Evolutionary conservation across 2,797 vertebrate species (phyloP).

Genomic region (Dryobates pubescens): DNA sequence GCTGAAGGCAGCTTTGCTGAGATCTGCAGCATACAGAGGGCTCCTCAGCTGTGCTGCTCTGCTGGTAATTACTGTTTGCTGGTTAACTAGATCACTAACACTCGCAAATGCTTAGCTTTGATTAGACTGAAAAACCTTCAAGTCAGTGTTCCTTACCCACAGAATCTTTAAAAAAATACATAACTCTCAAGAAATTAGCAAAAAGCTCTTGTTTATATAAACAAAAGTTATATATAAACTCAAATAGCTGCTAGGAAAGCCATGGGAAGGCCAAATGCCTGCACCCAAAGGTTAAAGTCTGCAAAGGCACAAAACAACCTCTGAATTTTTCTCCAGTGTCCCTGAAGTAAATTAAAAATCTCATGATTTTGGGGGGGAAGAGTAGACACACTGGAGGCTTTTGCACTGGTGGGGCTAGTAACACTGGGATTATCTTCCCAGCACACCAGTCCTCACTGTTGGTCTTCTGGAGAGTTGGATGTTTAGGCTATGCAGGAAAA

Average conservation of each 20-base stretch:
- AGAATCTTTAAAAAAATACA: not conserved
- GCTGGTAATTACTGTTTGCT: not conserved
- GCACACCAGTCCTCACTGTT: not conserved
- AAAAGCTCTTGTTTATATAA: not conserved
- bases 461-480: not conserved
- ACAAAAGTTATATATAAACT: not conserved
- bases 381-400: not conserved
- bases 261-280: not conserved
- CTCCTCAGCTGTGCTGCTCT: fast-evolving
- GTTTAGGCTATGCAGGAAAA: not conserved
- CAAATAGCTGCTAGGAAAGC: not conserved
- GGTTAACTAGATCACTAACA: not conserved
- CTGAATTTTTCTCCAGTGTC: not conserved
- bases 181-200: not conserved
- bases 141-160: not conserved
- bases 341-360: not conserved
- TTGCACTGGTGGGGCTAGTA: not conserved
- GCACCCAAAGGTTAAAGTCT: not conserved
- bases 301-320: not conserved
- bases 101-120: not conserved
- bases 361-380: not conserved
- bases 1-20: not conserved
- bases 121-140: not conserved
- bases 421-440: not conserved
- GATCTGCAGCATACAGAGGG: not conserved